Evolutionary conservation across 2,797 vertebrate species (phyloP).

Genomic region (Carcharodon carcharias): DNA sequence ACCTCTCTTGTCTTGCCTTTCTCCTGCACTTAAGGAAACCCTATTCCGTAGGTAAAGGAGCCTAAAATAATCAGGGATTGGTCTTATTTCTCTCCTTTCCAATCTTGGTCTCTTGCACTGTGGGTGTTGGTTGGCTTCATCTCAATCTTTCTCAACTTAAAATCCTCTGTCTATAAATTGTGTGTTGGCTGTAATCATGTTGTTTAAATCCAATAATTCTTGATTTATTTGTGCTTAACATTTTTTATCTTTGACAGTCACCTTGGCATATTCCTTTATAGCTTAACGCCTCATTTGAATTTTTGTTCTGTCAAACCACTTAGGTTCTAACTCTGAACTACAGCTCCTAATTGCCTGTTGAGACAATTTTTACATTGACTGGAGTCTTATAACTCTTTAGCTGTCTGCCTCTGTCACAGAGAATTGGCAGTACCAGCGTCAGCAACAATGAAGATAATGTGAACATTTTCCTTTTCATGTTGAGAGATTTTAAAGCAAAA

Average conservation of each 20-base stretch:
- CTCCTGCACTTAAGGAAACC: neutral
- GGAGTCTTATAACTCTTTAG: neutral
- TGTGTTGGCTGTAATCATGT: neutral
- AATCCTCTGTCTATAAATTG: neutral
- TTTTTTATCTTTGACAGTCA: neutral
- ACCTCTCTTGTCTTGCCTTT: neutral
- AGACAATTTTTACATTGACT: neutral
- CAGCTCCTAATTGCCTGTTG: neutral
- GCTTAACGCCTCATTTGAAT: neutral
- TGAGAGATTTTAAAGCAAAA: neutral
- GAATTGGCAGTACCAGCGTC: neutral
- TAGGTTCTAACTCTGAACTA: neutral
- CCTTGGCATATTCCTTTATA: neutral
- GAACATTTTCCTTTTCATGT: neutral
- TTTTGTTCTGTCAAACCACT: neutral
- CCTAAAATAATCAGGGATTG: neutral
- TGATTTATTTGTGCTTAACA: neutral
- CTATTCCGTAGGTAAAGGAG: neutral
- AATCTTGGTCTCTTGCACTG: neutral
- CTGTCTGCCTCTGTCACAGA: neutral
- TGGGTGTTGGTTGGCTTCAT: neutral
- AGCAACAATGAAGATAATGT: neutral
- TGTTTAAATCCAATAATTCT: neutral
- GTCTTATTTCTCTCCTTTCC: neutral
- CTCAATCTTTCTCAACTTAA: neutral